Evolutionary conservation across 1,140 invertebrate genomes (phyloP).

Genomic region (Procambarus clarkii): DNA sequence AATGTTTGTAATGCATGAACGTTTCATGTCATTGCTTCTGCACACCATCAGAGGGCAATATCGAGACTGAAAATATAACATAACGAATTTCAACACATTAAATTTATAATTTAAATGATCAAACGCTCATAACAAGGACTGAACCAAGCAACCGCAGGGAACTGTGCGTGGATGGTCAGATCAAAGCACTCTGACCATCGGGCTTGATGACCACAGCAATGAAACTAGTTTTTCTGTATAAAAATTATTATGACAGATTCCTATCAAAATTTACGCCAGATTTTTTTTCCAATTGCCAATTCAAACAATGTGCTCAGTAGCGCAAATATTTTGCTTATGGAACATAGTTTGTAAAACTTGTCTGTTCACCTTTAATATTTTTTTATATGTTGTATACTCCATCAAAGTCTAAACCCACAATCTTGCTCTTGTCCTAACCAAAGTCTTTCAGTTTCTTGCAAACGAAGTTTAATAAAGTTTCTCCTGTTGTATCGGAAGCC

Average conservation of each 20-base stretch:
- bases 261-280: neutral
- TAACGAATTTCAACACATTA: no score
- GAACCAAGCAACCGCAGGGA: no score
- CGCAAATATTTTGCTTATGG: neutral
- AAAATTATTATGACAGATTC: neutral
- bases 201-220: no score
- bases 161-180: no score
- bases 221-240: no score
- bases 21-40: no score
- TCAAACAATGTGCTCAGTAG: slow-evolving; percentile 38
- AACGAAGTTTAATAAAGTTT: slow-evolving; percentile 36
- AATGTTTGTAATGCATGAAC: no score
- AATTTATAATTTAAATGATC: no score
- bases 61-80: no score
- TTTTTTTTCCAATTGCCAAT: slow-evolving; percentile 33
- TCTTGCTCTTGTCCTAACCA: slow-evolving; percentile 37
- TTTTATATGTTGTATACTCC: slow-evolving; percentile 17
- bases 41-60: no score
- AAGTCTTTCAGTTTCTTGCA: slow-evolving; percentile 45
- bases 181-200: no score
- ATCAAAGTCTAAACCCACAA: slow-evolving; percentile 49
- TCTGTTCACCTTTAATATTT: slow-evolving; percentile 45
- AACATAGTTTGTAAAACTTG: slow-evolving; percentile 36
- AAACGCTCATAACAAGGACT: no score
- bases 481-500: slow-evolving; percentile 41